These are phyloP conservation scores for Penaeus chinensis DNA, from an alignment of 1,140 invertebrate species.

Conservation along the genomic window DNA sequence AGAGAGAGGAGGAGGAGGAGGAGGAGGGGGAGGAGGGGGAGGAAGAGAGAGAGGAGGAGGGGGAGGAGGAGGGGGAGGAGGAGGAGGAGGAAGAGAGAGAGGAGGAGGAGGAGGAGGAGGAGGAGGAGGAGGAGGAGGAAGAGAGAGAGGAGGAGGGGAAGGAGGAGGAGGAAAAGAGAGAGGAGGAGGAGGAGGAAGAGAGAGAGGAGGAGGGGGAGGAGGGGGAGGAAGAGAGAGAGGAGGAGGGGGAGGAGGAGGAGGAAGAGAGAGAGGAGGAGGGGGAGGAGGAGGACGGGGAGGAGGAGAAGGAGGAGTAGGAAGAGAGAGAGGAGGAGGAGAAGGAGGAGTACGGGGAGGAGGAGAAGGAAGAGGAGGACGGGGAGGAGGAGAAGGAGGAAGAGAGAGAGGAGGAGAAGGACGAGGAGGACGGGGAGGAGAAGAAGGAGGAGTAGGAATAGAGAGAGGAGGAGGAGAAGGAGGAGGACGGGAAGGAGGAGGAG, in stretches of 20 bases:
- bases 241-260: constrained; percentile 23
- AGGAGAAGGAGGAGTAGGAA: neutral
- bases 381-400: neutral
- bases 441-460: neutral
- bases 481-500: neutral
- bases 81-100: neutral
- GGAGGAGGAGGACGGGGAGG: neutral
- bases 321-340: neutral
- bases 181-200: neutral
- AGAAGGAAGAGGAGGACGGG: neutral
- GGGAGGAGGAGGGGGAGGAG: neutral
- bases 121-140: neutral
- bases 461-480: neutral
- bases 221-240: constrained; percentile 1
- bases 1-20: no score
- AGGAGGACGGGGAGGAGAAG: neutral
- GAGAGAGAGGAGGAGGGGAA: neutral
- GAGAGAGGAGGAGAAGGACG: neutral
- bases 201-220: neutral
- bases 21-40: no score
- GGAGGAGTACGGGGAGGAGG: neutral
- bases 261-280: constrained; percentile 12
- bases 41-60: neutral
- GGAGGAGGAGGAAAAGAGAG: neutral
- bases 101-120: neutral